phyloP scores from a whole-genome alignment of 2,113 vertebrate species.

The Ammodytes marinus region DNA sequence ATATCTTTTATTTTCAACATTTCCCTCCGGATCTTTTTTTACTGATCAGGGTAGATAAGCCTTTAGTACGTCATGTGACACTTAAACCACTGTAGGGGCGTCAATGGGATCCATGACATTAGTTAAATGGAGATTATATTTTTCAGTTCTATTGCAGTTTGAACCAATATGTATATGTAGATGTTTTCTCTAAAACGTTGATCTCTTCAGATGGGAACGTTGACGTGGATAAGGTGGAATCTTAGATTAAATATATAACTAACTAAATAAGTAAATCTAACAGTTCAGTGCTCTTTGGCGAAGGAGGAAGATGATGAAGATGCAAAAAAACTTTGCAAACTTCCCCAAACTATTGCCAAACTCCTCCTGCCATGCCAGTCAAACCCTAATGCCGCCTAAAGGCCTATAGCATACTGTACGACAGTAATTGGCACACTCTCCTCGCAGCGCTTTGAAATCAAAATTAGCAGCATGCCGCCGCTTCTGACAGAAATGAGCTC shows the following conservation, averaged over 20 bases:
- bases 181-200: not conserved
- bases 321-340: slow-evolving; percentile 7
- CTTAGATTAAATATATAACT: too few species aligned
- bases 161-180: not conserved
- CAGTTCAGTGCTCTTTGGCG: not conserved
- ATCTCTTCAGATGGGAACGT: slow-evolving; percentile 3
- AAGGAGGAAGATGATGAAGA: slow-evolving; percentile 10
- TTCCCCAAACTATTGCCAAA: not conserved
- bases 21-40: not conserved
- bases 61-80: slow-evolving; percentile 20
- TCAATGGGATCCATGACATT: not conserved
- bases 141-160: slow-evolving; percentile 10
- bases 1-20: not conserved
- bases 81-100: not conserved
- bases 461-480: slow-evolving; percentile 68
- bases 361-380: not conserved
- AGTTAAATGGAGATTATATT: slow-evolving; percentile 17
- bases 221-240: not conserved
- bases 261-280: not conserved
- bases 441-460: slow-evolving; percentile 59
- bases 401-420: slow-evolving; percentile 42
- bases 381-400: slow-evolving; percentile 11
- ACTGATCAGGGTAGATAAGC: not conserved
- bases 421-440: slow-evolving; percentile 48
- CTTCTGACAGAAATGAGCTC: slow-evolving; percentile 68